Evolutionary conservation across 2,888 invertebrate genomes (phyloP).

Genomic region (Drosophila melanocephala): DNA sequence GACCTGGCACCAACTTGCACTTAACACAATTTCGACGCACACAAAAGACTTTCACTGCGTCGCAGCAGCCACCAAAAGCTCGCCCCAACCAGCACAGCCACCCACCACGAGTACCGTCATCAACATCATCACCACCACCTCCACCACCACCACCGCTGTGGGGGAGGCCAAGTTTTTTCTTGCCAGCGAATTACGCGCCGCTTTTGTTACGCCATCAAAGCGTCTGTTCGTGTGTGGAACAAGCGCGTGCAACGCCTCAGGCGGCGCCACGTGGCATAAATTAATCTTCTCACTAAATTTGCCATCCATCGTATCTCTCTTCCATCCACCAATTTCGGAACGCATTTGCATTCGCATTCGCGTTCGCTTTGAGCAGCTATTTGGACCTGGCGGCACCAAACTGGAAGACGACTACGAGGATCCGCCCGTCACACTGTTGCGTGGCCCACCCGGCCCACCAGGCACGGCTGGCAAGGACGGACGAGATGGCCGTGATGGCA

Average conservation of each 20-base stretch:
- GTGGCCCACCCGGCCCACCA: slow-evolving; percentile 89
- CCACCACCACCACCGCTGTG: slow-evolving; percentile 9
- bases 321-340: slow-evolving; percentile 24
- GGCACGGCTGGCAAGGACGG: slow-evolving; percentile 86
- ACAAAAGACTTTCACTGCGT: slow-evolving; percentile 79
- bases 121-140: slow-evolving; percentile 11
- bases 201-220: slow-evolving; percentile 71
- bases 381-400: slow-evolving; percentile 85
- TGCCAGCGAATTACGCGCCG: slow-evolving; percentile 54
- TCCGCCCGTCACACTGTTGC: slow-evolving; percentile 86
- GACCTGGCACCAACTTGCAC: slow-evolving; percentile 73
- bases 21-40: slow-evolving; percentile 78
- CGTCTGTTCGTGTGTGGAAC: slow-evolving; percentile 48
- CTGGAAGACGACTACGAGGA: slow-evolving; percentile 85
- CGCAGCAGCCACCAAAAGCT: slow-evolving; percentile 38
- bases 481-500: slow-evolving; percentile 86
- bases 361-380: slow-evolving; percentile 77
- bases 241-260: slow-evolving; percentile 58
- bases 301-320: slow-evolving; percentile 46
- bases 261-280: slow-evolving; percentile 76
- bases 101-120: slow-evolving; percentile 11
- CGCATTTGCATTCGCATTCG: slow-evolving; percentile 33
- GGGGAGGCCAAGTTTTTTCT: slow-evolving; percentile 30
- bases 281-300: slow-evolving; percentile 71
- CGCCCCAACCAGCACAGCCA: slow-evolving; percentile 8